These are phyloP conservation scores for Polietes domitor DNA, from an alignment of 2,888 invertebrate genomes.

Conservation along the genomic window DNA sequence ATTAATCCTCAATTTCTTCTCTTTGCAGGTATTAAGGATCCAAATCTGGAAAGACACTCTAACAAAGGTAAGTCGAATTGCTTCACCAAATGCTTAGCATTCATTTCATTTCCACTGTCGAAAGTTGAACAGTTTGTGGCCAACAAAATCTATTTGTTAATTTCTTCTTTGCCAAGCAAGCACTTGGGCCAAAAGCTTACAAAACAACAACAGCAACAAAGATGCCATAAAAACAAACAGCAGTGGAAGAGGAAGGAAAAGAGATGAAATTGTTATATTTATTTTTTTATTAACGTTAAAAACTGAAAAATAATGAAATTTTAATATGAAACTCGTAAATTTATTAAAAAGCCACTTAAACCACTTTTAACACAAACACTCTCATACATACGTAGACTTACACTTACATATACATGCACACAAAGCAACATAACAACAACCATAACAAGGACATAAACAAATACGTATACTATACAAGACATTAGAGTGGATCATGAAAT, in stretches of 20 bases:
- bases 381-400: slow-evolving; percentile 35
- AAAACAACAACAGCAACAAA: slow-evolving; percentile 1
- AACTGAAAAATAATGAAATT: slow-evolving; percentile 66
- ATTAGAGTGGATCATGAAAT: too few relatives aligned
- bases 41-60: slow-evolving; percentile 76
- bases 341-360: slow-evolving; percentile 71
- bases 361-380: slow-evolving; percentile 58
- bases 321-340: slow-evolving; percentile 66
- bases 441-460: too few relatives aligned
- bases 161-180: too few relatives aligned
- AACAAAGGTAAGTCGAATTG: slow-evolving; percentile 71
- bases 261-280: slow-evolving; percentile 22
- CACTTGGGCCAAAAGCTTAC: background rate
- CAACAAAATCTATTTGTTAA: too few relatives aligned
- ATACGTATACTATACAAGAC: too few relatives aligned
- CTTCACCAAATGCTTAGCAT: background rate
- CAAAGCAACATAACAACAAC: background rate
- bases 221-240: background rate
- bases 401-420: slow-evolving; percentile 38
- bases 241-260: background rate
- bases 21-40: slow-evolving; percentile 77
- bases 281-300: slow-evolving; percentile 45
- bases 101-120: background rate
- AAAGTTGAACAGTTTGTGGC: too few relatives aligned
- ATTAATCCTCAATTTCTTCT: too few relatives aligned